Evolutionary conservation across 2,113 vertebrate species (phyloP), one percentile per base, ranked within the genome.

Genomic region (Chaetura pelagica): DNA sequence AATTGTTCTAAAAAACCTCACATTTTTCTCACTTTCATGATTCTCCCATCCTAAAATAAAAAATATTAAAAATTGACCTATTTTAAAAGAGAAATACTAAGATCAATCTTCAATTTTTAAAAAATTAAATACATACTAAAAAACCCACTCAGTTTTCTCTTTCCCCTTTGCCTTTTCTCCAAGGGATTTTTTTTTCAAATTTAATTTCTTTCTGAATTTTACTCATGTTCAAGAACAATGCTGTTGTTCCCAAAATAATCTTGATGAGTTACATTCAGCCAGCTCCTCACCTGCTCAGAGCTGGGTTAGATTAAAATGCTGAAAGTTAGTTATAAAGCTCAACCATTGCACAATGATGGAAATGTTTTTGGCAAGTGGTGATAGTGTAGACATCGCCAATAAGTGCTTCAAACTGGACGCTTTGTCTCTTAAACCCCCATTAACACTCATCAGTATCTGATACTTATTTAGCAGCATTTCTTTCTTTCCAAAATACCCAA

Each of bases 391-490:
- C 94, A 97, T 94, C 83, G 57, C 92, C 97, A 97, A 96, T 96
- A 97, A 96, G 94, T 97, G 95, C 95, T 96, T 97, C 96, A 97
- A 93, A 96, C 89, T 94, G 94, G 94, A 95, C 90, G n/a, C 91
- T 96, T 93, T 95, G 90, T 97, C 93, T 95, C 90, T 90, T 95
- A 95, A 96, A 96, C 85, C 87, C 93, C 95, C 94, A 95, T 92
- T 97, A 97, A 94, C 94, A 96, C 95, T 96, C 90, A 94, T 93
- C 89, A 94, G 71, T 48, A 83, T 95, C 78, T 95, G 91, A 94
- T 66, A 90, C 66, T 95, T 94, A 84, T 72, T 95, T 83, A 96
- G 71, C 82, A 89, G 71, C 69, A 82, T 95, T 85, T 91, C 92
- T 90, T 91, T 90, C 86, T 80, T 85, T 95, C 90, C 74, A 22